These are phyloP conservation scores for Andrena dorsata DNA, from an alignment of 2,888 invertebrate species.

Conservation along the genomic window DNA sequence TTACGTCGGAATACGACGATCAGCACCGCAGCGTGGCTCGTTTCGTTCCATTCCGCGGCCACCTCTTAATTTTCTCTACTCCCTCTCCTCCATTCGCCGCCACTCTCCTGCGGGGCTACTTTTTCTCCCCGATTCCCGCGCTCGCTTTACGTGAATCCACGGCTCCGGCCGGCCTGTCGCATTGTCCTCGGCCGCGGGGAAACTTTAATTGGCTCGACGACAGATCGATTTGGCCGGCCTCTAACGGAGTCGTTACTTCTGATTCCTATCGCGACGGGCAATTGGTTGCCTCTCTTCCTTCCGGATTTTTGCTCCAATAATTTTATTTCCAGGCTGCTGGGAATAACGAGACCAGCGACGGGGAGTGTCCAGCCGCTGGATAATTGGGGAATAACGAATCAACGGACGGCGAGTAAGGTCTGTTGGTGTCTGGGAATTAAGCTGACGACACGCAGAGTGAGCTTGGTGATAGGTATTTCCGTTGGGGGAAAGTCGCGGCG, in stretches of 20 bases:
- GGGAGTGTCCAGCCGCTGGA: neutral
- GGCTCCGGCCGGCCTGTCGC: constrained; percentile 38
- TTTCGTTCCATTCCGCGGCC: constrained; percentile 32
- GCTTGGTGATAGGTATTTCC: neutral
- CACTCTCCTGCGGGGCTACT: constrained; percentile 19
- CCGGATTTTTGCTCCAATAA: neutral
- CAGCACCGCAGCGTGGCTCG: constrained; percentile 17
- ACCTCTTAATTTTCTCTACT: constrained; percentile 58
- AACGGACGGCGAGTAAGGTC: neutral
- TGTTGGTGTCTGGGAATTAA: neutral
- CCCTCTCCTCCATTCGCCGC: neutral
- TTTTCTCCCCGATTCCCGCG: constrained; percentile 45
- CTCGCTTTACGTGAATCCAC: constrained; percentile 21
- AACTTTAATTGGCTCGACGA: constrained; percentile 64
- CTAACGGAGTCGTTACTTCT: constrained; percentile 59
- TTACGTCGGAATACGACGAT: constrained; percentile 59
- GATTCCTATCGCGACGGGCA: constrained; percentile 45
- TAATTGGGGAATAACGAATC: neutral
- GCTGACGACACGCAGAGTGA: neutral
- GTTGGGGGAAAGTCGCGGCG: neutral
- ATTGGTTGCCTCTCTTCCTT: constrained; percentile 23
- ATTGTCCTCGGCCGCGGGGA: constrained; percentile 44
- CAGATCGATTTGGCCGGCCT: constrained; percentile 49
- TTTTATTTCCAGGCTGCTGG: neutral
- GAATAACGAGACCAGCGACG: constrained; percentile 11